phyloP scores from a whole-genome alignment of 2,888 invertebrate species.

The Platycheirus rosarum region DNA sequence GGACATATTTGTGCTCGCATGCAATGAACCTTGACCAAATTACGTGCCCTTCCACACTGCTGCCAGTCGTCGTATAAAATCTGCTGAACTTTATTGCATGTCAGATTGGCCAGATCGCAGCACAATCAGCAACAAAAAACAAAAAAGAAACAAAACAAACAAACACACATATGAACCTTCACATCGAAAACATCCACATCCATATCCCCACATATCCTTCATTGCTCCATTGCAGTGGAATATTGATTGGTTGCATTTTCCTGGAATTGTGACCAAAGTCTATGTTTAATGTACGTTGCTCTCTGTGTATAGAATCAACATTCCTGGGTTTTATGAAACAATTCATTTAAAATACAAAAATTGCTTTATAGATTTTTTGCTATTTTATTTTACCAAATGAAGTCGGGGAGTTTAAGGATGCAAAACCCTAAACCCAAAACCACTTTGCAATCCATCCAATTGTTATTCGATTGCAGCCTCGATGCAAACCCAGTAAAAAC shows the following conservation, averaged over 20 bases:
- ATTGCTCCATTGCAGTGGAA: constrained; percentile 37
- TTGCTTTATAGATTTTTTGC: not conserved
- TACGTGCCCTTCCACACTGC: constrained; percentile 45
- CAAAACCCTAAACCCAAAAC: constrained; percentile 6
- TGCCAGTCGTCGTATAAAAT: constrained; percentile 57
- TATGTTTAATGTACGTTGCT: not conserved
- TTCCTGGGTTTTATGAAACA: not conserved
- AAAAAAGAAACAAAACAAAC: not conserved
- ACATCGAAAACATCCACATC: constrained; percentile 44
- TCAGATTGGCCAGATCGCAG: constrained; percentile 64
- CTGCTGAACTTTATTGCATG: constrained; percentile 70
- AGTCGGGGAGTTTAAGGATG: constrained; percentile 38
- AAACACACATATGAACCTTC: constrained; percentile 6
- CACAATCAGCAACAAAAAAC: constrained; percentile 15
- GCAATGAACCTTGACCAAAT: constrained; percentile 69
- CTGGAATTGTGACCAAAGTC: constrained; percentile 18
- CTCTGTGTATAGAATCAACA: not conserved
- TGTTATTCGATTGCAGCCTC: constrained; percentile 60
- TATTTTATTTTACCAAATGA: constrained; percentile 9
- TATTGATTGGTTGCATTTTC: constrained; percentile 51
- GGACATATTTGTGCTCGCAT: constrained; percentile 13
- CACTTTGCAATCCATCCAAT: constrained; percentile 29
- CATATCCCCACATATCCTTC: constrained; percentile 39
- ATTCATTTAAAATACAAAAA: not conserved
- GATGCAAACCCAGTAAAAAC: constrained; percentile 14